Evolutionary conservation across 2,888 invertebrate species (phyloP).

Genomic region (Lysandra coridon): DNA sequence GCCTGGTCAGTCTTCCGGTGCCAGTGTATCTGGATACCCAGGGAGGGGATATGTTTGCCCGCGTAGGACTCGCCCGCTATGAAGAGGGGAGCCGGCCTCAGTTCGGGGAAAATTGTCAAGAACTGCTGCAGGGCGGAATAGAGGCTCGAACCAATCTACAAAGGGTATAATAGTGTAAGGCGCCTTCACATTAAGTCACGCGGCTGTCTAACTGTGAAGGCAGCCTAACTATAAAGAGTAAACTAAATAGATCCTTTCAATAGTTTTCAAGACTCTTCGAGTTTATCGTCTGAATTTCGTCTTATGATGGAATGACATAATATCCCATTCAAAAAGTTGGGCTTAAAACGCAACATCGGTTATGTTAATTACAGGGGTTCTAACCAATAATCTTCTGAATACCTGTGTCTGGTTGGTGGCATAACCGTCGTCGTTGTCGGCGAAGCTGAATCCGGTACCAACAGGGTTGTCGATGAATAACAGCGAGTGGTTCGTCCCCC

Average conservation of each 20-base stretch:
- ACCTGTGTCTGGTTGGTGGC: constrained; percentile 82
- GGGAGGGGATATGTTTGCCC: constrained; percentile 81
- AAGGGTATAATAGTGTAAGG: constrained; percentile 27
- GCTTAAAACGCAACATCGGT: no score
- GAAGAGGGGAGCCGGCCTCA: constrained; percentile 81
- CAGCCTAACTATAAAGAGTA: not conserved
- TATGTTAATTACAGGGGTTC: no score
- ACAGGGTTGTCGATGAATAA: constrained; percentile 85
- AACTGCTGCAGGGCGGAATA: constrained; percentile 83
- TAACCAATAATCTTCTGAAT: constrained; percentile 23
- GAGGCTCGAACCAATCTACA: constrained; percentile 80
- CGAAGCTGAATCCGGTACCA: constrained; percentile 84
- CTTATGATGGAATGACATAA: no score
- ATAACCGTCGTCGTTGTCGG: constrained; percentile 79
- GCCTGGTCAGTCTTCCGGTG: constrained; percentile 57
- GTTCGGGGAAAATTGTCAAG: constrained; percentile 81
- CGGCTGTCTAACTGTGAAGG: no score
- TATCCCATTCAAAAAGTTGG: no score
- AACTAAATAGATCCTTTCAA: no score
- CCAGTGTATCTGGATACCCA: constrained; percentile 81
- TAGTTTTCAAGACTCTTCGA: no score
- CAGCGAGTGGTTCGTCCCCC: constrained; percentile 83
- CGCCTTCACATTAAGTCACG: no score
- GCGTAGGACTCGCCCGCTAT: constrained; percentile 85
- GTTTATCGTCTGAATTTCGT: no score